These are phyloP conservation scores for Synergus laeviventris DNA, from an alignment of 2,888 invertebrate species.

Conservation along the genomic window DNA sequence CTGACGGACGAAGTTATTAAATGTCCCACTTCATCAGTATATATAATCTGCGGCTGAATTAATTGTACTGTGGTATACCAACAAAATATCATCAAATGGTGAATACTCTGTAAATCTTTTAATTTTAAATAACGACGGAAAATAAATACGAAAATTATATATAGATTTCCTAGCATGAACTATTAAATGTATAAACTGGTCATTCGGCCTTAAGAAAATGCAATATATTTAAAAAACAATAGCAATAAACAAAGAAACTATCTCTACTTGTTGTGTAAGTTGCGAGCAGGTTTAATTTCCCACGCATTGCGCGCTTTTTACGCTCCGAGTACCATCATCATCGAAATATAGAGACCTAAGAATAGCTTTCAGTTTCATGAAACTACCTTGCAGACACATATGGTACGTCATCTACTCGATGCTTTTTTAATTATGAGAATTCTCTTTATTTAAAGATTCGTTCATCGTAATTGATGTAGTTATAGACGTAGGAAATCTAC, in stretches of 20 bases:
- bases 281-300: slow-evolving; percentile 4
- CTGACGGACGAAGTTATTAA: slow-evolving; percentile 46
- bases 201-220: neutral
- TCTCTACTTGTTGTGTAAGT: neutral
- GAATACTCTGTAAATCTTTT: slow-evolving; percentile 1
- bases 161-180: neutral
- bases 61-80: slow-evolving; percentile 46
- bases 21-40: slow-evolving; percentile 3
- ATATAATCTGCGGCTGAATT: slow-evolving; percentile 45
- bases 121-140: neutral
- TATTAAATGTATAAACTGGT: neutral
- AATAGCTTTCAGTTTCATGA: slow-evolving; percentile 7
- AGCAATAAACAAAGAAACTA: slow-evolving; percentile 20
- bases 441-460: slow-evolving; percentile 1
- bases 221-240: neutral
- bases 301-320: slow-evolving; percentile 27
- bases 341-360: slow-evolving; percentile 10
- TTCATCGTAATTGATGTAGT: slow-evolving; percentile 13
- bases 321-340: slow-evolving; percentile 21
- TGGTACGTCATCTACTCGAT: slow-evolving; percentile 3
- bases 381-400: neutral
- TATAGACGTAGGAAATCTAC: slow-evolving; percentile 12
- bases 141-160: neutral
- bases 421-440: slow-evolving; percentile 10
- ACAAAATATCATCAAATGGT: slow-evolving; percentile 42